Conservation (phyloP, 2,888 invertebrate genomes). For the Netelia melanura region DNA sequence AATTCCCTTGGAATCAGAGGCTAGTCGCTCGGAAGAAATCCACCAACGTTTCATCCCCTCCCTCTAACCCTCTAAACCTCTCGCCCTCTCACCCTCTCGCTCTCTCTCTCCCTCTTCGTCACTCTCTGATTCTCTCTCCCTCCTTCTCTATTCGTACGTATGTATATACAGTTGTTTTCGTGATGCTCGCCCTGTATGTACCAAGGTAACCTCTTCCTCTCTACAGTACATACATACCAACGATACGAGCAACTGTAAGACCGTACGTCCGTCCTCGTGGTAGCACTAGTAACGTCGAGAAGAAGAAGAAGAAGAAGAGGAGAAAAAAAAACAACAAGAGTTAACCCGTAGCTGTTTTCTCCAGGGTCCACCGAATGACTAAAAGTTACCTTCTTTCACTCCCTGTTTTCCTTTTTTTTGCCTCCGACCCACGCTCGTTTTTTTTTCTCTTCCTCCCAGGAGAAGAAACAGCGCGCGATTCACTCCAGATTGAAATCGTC, state of each 20-base stretch:
- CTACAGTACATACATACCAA: neutral
- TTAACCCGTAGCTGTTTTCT: neutral
- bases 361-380: neutral
- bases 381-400: neutral
- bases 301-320: neutral
- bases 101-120: conserved; percentile 26
- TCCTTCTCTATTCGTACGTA: conserved; percentile 19
- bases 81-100: conserved; percentile 7
- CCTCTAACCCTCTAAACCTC: conserved; percentile 39
- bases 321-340: neutral
- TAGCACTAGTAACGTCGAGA: neutral
- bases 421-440: conserved; percentile 1
- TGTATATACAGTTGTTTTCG: neutral
- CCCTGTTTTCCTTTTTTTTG: neutral
- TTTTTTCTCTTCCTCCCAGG: neutral
- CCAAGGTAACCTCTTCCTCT: neutral
- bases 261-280: neutral
- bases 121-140: conserved; percentile 7
- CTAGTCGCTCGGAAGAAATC: conserved; percentile 77
- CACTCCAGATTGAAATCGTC: conserved; percentile 30
- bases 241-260: neutral
- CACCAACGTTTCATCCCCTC: conserved; percentile 32
- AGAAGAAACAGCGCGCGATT: conserved; percentile 17
- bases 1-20: conserved; percentile 75
- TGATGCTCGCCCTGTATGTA: neutral